Conservation (phyloP, 2,113 vertebrate genomes). For the Notarius lentiginosus region DNA sequence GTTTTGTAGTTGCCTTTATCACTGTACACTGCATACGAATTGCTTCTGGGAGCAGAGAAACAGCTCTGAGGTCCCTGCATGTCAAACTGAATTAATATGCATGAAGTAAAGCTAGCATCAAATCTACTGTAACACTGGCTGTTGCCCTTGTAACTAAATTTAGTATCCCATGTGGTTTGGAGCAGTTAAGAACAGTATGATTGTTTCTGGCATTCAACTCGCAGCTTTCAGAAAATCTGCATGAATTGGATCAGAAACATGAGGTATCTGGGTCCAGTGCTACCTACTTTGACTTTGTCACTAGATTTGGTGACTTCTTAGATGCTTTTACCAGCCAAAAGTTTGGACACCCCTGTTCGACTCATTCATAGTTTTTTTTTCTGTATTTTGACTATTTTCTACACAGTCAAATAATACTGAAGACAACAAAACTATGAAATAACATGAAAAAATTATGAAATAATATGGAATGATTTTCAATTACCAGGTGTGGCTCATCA, state of each 20-base stretch:
- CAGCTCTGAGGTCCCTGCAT: not conserved
- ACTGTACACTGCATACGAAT: slow-evolving; percentile 5
- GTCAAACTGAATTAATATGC: slow-evolving; percentile 5
- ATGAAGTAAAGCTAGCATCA: not conserved
- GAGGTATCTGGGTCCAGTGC: not conserved
- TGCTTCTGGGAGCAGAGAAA: not conserved
- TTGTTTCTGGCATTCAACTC: not conserved
- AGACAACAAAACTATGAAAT: too few species aligned
- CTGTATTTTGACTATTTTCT: too few species aligned
- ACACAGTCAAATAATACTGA: too few species aligned
- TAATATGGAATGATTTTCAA: too few species aligned
- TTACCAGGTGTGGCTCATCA: too few species aligned
- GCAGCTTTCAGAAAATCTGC: not conserved
- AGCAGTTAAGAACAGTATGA: not conserved
- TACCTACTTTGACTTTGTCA: not conserved
- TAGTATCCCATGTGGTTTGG: not conserved
- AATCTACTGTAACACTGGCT: slow-evolving; percentile 6
- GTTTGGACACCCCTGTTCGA: too few species aligned
- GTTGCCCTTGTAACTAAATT: slow-evolving; percentile 3
- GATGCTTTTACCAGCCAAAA: too few species aligned
- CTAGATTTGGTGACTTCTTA: not conserved
- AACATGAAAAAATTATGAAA: too few species aligned
- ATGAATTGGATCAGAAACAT: not conserved
- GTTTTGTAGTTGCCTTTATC: slow-evolving; percentile 2
- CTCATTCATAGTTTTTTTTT: too few species aligned